These are phyloP conservation scores for Matsumurasca onukii DNA, from an alignment of 1,140 invertebrate genomes.

Conservation along the genomic window DNA sequence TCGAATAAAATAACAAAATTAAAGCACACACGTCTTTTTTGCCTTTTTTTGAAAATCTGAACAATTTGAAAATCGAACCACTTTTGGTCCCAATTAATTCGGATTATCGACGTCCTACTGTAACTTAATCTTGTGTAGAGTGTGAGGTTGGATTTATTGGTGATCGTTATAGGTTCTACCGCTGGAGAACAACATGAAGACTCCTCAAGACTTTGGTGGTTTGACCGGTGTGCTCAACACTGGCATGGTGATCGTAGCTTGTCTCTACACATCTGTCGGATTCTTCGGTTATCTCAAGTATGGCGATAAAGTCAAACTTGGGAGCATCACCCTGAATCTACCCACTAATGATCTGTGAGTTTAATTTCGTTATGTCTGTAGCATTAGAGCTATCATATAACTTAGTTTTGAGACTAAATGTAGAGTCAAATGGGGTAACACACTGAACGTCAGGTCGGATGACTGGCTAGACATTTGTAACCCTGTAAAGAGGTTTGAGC, in stretches of 20 bases:
- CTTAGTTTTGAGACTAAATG: neutral
- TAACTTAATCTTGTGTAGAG: too few species aligned
- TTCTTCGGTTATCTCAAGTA: conserved; percentile 92
- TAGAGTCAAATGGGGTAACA: too few species aligned
- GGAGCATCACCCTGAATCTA: conserved; percentile 84
- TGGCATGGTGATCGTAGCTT: conserved; percentile 82
- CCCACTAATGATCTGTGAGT: conserved; percentile 71
- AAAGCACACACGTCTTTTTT: too few species aligned
- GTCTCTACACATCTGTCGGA: conserved; percentile 79
- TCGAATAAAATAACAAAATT: too few species aligned
- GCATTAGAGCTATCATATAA: neutral
- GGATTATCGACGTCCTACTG: too few species aligned
- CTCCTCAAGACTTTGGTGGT: conserved; percentile 78
- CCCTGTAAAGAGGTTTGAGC: too few species aligned
- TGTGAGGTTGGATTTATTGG: too few species aligned
- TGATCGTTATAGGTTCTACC: conserved; percentile 78
- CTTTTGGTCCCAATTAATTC: too few species aligned
- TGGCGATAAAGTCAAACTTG: conserved; percentile 67
- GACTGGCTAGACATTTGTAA: too few species aligned
- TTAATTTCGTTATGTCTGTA: neutral
- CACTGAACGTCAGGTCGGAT: too few species aligned
- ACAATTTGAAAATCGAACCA: too few species aligned
- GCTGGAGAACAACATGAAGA: conserved; percentile 88
- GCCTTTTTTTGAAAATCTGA: too few species aligned
- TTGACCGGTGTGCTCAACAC: conserved; percentile 84